phyloP scores from a whole-genome alignment of 2,888 invertebrate genomes.

The Sinelater perroti region DNA sequence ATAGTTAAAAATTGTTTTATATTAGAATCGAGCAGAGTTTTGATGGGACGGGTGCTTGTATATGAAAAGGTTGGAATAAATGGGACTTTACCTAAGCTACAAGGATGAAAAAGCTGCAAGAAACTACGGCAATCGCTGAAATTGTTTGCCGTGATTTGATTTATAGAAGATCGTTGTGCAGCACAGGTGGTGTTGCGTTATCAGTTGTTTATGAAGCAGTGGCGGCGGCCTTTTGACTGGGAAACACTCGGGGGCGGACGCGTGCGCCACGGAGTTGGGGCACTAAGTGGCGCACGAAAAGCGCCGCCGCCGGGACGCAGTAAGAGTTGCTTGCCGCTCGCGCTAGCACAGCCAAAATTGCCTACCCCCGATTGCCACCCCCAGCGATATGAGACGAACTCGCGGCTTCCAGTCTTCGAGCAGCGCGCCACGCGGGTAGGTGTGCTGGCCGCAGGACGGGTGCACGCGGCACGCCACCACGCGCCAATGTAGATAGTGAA shows the following conservation, averaged over 20 bases:
- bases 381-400: constrained; percentile 57
- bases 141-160: constrained; percentile 31
- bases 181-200: constrained; percentile 36
- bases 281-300: constrained; percentile 52
- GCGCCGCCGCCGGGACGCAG: constrained; percentile 57
- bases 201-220: constrained; percentile 38
- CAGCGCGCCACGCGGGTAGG: constrained; percentile 54
- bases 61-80: too few species aligned
- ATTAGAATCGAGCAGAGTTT: too few species aligned
- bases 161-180: constrained; percentile 34
- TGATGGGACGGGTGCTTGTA: too few species aligned
- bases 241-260: constrained; percentile 39
- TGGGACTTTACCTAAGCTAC: not conserved
- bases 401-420: constrained; percentile 60
- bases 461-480: constrained; percentile 45
- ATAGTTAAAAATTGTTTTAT: too few species aligned
- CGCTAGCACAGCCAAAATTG: constrained; percentile 55
- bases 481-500: constrained; percentile 47
- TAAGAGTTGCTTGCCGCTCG: constrained; percentile 58
- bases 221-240: constrained; percentile 38
- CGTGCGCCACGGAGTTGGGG: constrained; percentile 40
- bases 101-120: not conserved
- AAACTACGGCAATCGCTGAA: too few species aligned
- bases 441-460: constrained; percentile 35
- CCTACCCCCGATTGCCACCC: constrained; percentile 55